Conservation (phyloP, 2,113 vertebrate genomes). For the Syrmaticus mikado region DNA sequence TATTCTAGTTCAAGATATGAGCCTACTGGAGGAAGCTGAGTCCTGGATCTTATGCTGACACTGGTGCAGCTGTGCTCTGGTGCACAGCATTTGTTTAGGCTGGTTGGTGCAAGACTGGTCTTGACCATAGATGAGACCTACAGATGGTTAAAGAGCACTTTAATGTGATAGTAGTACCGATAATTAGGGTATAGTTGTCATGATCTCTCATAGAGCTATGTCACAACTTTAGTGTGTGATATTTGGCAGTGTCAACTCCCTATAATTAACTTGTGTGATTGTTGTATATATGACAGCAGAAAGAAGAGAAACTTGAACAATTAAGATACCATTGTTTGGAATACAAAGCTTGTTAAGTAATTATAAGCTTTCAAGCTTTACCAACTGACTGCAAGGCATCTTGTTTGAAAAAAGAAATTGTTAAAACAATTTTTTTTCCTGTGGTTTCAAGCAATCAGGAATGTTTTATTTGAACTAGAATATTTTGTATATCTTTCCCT, state of each 20-base stretch:
- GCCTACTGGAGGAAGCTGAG: not conserved
- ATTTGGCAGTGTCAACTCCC: not conserved
- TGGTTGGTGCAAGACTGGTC: not conserved
- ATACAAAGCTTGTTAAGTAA: conserved; percentile 49
- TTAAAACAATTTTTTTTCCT: not conserved
- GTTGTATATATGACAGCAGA: not conserved
- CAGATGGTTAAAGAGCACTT: not conserved
- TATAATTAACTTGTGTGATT: conserved; percentile 10
- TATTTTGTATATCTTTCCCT: not conserved
- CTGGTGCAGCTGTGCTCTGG: not conserved
- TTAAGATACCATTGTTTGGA: conserved; percentile 44
- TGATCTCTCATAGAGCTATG: not conserved
- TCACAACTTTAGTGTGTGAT: not conserved
- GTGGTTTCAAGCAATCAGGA: conserved; percentile 23
- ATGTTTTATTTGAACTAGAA: conserved; percentile 14
- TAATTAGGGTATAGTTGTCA: not conserved
- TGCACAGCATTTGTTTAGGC: not conserved
- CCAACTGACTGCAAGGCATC: conserved; percentile 29
- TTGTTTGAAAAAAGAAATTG: conserved; percentile 42
- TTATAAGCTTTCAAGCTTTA: conserved; percentile 31
- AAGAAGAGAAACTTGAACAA: conserved; percentile 26
- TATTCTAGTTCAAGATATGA: not conserved
- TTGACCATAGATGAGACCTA: not conserved
- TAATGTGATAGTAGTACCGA: not conserved
- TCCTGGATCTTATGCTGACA: not conserved